Conservation (phyloP, 2,888 invertebrate genomes). For the Holacanthella duospinosa region DNA sequence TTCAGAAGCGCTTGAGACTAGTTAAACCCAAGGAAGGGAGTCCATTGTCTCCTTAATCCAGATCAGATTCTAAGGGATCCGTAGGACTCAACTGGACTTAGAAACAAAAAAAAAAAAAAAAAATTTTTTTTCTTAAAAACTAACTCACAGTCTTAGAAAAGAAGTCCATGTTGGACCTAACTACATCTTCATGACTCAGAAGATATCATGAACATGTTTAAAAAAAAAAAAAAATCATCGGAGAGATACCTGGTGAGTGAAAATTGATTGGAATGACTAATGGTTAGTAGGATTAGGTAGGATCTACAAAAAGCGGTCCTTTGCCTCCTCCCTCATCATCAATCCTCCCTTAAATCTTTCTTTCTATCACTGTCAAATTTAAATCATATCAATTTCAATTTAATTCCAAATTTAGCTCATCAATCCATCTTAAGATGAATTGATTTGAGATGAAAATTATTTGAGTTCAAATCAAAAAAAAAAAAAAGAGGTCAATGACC, state of each 20-base stretch:
- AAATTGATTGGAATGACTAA: slow-evolving; percentile 5
- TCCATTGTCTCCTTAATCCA: slow-evolving; percentile 5
- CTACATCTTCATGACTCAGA: not conserved
- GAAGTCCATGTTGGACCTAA: too few relatives aligned
- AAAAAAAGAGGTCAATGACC: too few relatives aligned
- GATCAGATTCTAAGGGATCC: too few relatives aligned
- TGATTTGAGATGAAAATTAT: too few relatives aligned
- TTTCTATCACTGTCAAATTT: not conserved
- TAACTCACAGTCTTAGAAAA: not conserved
- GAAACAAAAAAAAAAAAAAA: not conserved
- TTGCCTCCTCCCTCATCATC: slow-evolving; percentile 1
- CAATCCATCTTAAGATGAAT: not conserved
- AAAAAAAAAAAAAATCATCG: not conserved
- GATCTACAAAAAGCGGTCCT: not conserved
- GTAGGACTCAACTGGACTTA: not conserved
- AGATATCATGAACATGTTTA: not conserved
- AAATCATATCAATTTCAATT: slow-evolving; percentile 4
- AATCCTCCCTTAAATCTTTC: not conserved
- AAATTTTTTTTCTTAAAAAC: not conserved
- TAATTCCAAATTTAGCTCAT: not conserved
- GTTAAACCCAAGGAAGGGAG: not conserved
- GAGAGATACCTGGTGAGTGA: slow-evolving; percentile 1
- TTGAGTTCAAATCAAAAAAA: too few relatives aligned
- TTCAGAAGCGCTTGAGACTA: not conserved
- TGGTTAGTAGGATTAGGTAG: not conserved